Conservation (phyloP, 2,113 vertebrate species). For the Synchiropus splendidus region DNA sequence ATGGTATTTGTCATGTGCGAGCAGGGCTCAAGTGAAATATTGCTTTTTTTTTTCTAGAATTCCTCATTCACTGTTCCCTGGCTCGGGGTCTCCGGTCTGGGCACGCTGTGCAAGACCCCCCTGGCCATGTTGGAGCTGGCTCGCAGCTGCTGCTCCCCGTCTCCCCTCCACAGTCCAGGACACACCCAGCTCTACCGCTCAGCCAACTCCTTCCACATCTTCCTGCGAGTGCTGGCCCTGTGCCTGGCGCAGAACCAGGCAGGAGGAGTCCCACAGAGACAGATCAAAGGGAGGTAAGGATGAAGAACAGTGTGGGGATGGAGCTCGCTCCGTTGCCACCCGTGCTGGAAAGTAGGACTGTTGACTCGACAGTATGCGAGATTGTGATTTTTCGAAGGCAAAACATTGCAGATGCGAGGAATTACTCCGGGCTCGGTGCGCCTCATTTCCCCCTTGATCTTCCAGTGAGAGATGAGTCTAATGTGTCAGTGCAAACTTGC, state of each 20-base stretch:
- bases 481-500: slow-evolving; percentile 14
- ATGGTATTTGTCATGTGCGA: too few species aligned
- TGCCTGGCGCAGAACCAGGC: slow-evolving; percentile 73
- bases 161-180: slow-evolving; percentile 41
- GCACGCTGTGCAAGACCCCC: slow-evolving; percentile 74
- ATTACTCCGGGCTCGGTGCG: slow-evolving; percentile 16
- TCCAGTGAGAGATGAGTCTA: slow-evolving; percentile 23
- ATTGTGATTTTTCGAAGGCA: background rate
- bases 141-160: slow-evolving; percentile 71
- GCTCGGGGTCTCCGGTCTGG: slow-evolving; percentile 81
- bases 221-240: slow-evolving; percentile 81
- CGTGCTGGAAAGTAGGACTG: background rate
- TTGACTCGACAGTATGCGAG: background rate
- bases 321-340: slow-evolving; percentile 9
- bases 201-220: slow-evolving; percentile 87
- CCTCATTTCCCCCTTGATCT: slow-evolving; percentile 23
- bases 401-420: slow-evolving; percentile 10
- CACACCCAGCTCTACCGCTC: slow-evolving; percentile 75
- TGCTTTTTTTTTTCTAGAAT: slow-evolving; percentile 65
- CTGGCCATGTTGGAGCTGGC: slow-evolving; percentile 79
- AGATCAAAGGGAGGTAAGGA: slow-evolving; percentile 91
- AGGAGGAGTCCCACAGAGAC: slow-evolving; percentile 82
- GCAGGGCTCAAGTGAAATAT: background rate
- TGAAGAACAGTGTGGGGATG: slow-evolving; percentile 10
- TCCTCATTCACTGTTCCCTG: slow-evolving; percentile 81